Evolutionary conservation across 2,113 vertebrate species (phyloP).

Genomic region (Lamprotornis superbus): DNA sequence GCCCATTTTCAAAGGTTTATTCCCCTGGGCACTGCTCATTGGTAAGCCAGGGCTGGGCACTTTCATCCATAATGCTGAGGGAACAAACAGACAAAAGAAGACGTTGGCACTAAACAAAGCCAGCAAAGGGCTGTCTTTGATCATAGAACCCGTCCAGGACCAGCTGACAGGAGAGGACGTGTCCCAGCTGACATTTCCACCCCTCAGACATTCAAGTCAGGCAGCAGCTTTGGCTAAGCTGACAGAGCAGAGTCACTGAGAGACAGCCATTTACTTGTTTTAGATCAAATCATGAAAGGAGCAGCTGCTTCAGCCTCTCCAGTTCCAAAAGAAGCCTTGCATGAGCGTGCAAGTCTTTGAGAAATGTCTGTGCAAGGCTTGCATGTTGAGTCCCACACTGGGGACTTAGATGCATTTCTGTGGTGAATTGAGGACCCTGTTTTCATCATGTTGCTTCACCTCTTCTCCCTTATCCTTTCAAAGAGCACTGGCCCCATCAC

Average conservation of each 20-base stretch:
- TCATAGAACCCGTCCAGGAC: background rate
- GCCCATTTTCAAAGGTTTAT: background rate
- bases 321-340: background rate
- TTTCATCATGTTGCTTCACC: background rate
- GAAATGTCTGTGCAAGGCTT: background rate
- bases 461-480: background rate
- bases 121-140: background rate
- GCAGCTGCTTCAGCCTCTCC: background rate
- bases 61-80: background rate
- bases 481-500: background rate
- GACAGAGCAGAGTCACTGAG: background rate
- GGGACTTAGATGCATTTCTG: background rate
- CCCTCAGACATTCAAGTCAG: background rate
- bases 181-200: background rate
- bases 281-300: background rate
- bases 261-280: background rate
- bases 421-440: background rate
- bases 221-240: background rate
- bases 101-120: background rate
- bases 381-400: accelerated
- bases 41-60: background rate
- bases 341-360: background rate
- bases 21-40: background rate
- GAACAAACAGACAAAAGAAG: background rate
- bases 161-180: accelerated